Percentiles rank a stretch among this genome's conserved stretches.
phyloP scores from a whole-genome alignment of 2,888 invertebrate genomes.

The Oeneis ivallda region DNA sequence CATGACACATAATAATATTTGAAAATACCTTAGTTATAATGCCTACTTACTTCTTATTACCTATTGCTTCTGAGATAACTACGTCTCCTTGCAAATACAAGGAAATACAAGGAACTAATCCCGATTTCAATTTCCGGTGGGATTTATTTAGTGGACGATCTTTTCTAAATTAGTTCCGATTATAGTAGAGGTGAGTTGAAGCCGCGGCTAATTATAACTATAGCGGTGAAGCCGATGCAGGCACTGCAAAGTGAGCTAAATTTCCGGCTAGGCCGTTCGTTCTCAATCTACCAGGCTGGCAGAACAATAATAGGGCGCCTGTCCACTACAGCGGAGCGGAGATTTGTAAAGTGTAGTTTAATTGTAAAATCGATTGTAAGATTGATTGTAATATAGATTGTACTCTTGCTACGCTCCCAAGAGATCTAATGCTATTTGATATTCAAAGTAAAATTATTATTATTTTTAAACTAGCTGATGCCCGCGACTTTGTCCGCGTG shows the following conservation, averaged over 20 bases:
- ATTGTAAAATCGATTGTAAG: no score
- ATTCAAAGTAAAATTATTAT: no score
- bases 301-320: background rate
- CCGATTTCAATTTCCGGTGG: background rate
- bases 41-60: background rate
- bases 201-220: constrained; percentile 1
- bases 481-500: no score
- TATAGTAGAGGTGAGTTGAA: background rate
- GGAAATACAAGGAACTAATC: background rate
- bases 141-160: background rate
- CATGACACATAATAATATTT: no score
- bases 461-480: no score
- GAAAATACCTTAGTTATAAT: no score
- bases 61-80: background rate
- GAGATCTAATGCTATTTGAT: no score
- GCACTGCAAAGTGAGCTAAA: constrained; percentile 8
- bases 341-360: no score
- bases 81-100: background rate
- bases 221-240: background rate
- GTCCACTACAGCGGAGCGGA: no score
- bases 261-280: constrained; percentile 5
- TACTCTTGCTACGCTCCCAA: no score
- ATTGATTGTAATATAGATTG: no score
- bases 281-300: background rate
- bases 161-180: constrained; percentile 3